Conservation (phyloP, 2,797 vertebrate species). For the Australoheros facetus region DNA sequence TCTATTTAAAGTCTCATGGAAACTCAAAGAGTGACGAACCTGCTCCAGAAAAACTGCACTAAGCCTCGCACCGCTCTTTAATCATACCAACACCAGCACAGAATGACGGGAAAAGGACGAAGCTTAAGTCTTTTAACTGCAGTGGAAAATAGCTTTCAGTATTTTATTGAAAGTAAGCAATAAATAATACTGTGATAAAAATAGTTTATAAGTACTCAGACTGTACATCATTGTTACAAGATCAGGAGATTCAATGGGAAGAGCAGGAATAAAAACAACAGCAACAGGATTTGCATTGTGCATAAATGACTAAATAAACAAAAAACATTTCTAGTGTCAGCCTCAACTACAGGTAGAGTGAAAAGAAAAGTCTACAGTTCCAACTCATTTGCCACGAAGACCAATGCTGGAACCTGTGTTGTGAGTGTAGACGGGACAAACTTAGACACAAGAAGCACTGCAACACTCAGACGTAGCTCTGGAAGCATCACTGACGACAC, state of each 20-base stretch:
- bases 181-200: slow-evolving; percentile 99
- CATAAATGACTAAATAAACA: slow-evolving; percentile 79
- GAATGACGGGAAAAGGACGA: neutral
- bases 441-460: slow-evolving; percentile 36
- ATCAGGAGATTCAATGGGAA: slow-evolving; percentile 77
- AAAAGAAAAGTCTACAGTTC: slow-evolving; percentile 60
- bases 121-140: slow-evolving; percentile 68
- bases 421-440: slow-evolving; percentile 45
- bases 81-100: rapidly evolving
- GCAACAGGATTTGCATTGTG: slow-evolving; percentile 86
- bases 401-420: slow-evolving; percentile 65
- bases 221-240: slow-evolving; percentile 98
- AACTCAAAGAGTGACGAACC: too few species aligned
- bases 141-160: slow-evolving; percentile 95
- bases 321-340: slow-evolving; percentile 52
- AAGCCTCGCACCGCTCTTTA: neutral
- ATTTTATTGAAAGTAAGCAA: slow-evolving; percentile 99
- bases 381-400: slow-evolving; percentile 24
- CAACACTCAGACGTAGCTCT: slow-evolving; percentile 52
- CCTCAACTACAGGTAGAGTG: slow-evolving; percentile 42
- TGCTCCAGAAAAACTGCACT: neutral
- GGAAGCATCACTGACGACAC: slow-evolving; percentile 31
- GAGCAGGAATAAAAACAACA: slow-evolving; percentile 83
- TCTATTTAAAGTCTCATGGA: too few species aligned
- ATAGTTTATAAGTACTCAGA: slow-evolving; percentile 94